phyloP scores from a whole-genome alignment of 2,113 vertebrate genomes.

The Ameiurus melas region DNA sequence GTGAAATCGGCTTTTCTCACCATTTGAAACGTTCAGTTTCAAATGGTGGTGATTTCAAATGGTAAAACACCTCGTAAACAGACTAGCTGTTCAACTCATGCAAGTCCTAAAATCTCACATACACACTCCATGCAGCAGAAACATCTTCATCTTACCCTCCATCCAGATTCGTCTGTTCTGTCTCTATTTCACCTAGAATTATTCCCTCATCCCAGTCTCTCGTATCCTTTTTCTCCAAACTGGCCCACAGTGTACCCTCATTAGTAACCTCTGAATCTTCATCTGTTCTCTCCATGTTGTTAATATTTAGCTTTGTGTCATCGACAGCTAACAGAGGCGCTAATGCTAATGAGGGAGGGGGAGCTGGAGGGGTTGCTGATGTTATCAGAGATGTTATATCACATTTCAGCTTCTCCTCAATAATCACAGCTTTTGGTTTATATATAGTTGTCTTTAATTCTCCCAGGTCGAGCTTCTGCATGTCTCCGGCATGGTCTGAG shows the following conservation, averaged over 20 bases:
- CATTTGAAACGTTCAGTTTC: background rate
- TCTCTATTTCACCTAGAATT: background rate
- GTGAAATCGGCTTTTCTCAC: background rate
- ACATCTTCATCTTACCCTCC: constrained; percentile 49
- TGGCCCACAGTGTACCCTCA: constrained; percentile 50
- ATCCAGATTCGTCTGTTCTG: background rate
- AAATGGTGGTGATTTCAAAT: too few species aligned
- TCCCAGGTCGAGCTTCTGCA: constrained; percentile 33
- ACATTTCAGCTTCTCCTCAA: constrained; percentile 18
- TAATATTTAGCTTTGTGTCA: background rate
- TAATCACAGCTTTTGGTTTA: background rate
- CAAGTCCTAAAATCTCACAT: constrained; percentile 9
- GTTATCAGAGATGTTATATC: background rate
- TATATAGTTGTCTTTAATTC: constrained; percentile 11
- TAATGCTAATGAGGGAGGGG: background rate
- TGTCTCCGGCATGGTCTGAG: constrained; percentile 5
- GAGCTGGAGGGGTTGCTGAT: constrained; percentile 21
- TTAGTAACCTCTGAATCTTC: constrained; percentile 8
- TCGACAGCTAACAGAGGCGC: background rate
- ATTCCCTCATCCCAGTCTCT: background rate
- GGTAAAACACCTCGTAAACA: background rate
- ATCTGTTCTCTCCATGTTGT: background rate
- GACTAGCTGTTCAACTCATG: background rate
- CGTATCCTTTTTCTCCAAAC: constrained; percentile 45
- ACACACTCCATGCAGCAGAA: constrained; percentile 30